Evolutionary conservation across 2,888 invertebrate species (phyloP).

Genomic region (Helicoverpa assulta): DNA sequence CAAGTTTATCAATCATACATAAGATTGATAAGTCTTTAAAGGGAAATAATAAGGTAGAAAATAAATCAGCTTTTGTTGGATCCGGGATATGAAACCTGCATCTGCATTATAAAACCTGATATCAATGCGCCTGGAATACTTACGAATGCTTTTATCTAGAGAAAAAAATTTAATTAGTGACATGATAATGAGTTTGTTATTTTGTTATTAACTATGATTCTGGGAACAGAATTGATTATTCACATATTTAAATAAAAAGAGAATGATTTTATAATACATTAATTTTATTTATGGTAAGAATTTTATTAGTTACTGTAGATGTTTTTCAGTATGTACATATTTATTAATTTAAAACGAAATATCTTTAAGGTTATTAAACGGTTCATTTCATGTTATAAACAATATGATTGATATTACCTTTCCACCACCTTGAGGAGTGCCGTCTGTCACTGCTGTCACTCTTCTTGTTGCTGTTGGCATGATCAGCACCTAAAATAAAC

Average conservation of each 20-base stretch:
- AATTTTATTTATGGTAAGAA: too few species aligned
- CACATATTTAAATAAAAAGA: too few species aligned
- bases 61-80: slow-evolving; percentile 30
- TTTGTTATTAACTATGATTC: too few species aligned
- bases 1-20: slow-evolving; percentile 19
- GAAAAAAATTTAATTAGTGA: slow-evolving; percentile 49
- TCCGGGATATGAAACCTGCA: slow-evolving; percentile 48
- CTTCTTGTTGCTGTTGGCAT: slow-evolving; percentile 98
- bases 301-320: too few species aligned
- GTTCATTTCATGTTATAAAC: neutral
- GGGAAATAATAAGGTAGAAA: slow-evolving; percentile 20
- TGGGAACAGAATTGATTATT: too few species aligned
- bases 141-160: slow-evolving; percentile 54
- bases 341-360: too few species aligned
- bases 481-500: slow-evolving; percentile 92
- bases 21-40: slow-evolving; percentile 6
- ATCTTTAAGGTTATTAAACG: too few species aligned
- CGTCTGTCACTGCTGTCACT: slow-evolving; percentile 94
- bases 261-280: too few species aligned
- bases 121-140: slow-evolving; percentile 50
- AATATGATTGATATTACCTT: slow-evolving; percentile 82
- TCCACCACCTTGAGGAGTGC: slow-evolving; percentile 93
- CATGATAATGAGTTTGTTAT: neutral
- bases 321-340: too few species aligned
- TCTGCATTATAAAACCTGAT: too few species aligned